Percentiles rank a stretch among this genome's conserved stretches.
phyloP scores from a whole-genome alignment of 2,888 invertebrate species.

The Asteroscopus sphinx region DNA sequence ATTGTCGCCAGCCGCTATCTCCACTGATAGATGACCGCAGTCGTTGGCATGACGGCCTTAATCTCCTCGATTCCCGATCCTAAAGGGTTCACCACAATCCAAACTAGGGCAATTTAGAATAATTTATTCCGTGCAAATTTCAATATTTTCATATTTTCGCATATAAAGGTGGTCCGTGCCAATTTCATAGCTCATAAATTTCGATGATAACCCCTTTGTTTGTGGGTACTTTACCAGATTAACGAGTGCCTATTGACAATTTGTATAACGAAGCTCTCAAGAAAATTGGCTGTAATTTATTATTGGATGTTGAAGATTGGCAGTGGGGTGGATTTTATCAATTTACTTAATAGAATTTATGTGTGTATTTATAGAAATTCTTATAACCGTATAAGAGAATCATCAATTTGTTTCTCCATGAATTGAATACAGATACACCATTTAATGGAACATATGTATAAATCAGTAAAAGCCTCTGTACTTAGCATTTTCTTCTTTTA shows the following conservation, averaged over 20 bases:
- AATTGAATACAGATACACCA: conserved; percentile 1
- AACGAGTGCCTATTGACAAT: conserved; percentile 69
- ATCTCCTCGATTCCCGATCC: conserved; percentile 65
- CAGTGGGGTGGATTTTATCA: conserved; percentile 48
- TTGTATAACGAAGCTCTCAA: conserved; percentile 65
- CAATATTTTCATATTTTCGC: conserved; percentile 71
- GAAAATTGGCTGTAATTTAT: conserved; percentile 68
- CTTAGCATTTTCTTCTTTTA: no score
- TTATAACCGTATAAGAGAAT: conserved; percentile 6
- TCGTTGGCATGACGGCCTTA: conserved; percentile 61
- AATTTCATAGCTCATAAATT: conserved; percentile 77
- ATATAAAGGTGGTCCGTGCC: conserved; percentile 65
- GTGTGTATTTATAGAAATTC: conserved; percentile 28
- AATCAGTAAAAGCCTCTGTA: not conserved
- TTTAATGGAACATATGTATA: not conserved
- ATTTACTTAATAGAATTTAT: conserved; percentile 53
- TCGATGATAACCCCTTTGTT: conserved; percentile 72
- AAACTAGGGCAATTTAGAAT: conserved; percentile 69
- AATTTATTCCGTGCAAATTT: conserved; percentile 71
- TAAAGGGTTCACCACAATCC: conserved; percentile 73
- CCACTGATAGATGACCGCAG: conserved; percentile 64
- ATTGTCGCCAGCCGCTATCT: conserved; percentile 58
- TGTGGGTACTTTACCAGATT: conserved; percentile 66
- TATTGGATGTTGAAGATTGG: conserved; percentile 53
- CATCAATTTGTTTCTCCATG: conserved; percentile 5